A percentile compares a stretch with the other conserved stretches of the same genome.
These are phyloP conservation scores for Lepus townsendii DNA, from an alignment of 2,797 vertebrate genomes.

Conservation along the genomic window DNA sequence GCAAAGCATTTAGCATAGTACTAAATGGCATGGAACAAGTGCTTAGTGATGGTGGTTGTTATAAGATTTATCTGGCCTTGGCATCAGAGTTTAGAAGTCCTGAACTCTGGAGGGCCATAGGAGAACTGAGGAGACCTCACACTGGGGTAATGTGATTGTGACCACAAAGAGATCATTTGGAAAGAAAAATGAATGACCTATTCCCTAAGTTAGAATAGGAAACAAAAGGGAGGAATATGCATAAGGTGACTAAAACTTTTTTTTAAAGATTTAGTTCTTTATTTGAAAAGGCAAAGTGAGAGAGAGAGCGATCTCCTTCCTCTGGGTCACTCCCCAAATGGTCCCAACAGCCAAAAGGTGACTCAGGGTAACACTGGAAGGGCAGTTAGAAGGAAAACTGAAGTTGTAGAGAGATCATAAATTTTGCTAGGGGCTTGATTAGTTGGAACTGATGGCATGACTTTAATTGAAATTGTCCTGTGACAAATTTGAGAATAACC, in stretches of 20 bases:
- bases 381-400: background rate
- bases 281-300: too few relatives aligned
- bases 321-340: too few relatives aligned
- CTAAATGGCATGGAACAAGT: background rate
- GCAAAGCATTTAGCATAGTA: background rate
- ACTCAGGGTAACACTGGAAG: background rate
- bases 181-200: background rate
- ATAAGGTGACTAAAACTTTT: background rate
- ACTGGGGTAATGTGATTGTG: background rate
- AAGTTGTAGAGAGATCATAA: background rate
- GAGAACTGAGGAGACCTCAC: background rate
- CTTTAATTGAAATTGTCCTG: background rate
- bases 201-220: background rate
- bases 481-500: background rate
- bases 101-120: background rate
- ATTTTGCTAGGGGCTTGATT: background rate
- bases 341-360: too few relatives aligned
- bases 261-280: too few relatives aligned
- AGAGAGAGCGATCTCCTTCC: too few relatives aligned
- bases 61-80: background rate
- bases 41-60: background rate
- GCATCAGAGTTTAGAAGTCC: background rate
- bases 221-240: background rate
- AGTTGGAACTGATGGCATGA: background rate
- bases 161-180: background rate